phyloP scores from a whole-genome alignment of 2,113 vertebrate species.

The Antechinus flavipes region DNA sequence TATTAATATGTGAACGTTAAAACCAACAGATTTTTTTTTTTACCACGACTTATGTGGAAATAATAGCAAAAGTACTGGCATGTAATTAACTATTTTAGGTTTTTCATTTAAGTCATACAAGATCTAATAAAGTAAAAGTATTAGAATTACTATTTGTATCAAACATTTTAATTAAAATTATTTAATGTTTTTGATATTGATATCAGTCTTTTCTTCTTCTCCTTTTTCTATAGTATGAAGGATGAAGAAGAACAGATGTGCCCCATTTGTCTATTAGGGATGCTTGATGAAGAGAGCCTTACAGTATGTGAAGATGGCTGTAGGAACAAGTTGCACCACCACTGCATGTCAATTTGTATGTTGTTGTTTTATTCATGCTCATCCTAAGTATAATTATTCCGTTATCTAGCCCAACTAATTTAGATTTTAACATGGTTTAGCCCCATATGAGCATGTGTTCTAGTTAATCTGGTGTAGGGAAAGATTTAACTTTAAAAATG shows the following conservation, averaged over 20 bases:
- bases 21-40: background rate
- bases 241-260: slow-evolving; percentile 96
- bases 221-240: slow-evolving; percentile 85
- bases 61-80: background rate
- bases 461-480: background rate
- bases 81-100: background rate
- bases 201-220: background rate
- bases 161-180: slow-evolving; percentile 1
- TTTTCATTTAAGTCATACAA: background rate
- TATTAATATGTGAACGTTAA: background rate
- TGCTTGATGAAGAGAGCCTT: slow-evolving; percentile 95
- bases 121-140: slow-evolving; percentile 2
- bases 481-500: background rate
- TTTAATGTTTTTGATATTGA: background rate
- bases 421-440: background rate
- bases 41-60: background rate
- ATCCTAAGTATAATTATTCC: background rate
- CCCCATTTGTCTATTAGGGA: slow-evolving; percentile 93
- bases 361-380: slow-evolving; percentile 47
- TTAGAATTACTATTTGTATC: background rate
- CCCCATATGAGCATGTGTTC: background rate
- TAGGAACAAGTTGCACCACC: slow-evolving; percentile 94
- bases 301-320: slow-evolving; percentile 93
- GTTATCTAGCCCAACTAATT: background rate
- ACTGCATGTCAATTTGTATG: slow-evolving; percentile 97